Percentiles rank a stretch among this genome's conserved stretches.
Conservation (phyloP, 2,797 vertebrate species). For the Phataginus tetradactyla region DNA sequence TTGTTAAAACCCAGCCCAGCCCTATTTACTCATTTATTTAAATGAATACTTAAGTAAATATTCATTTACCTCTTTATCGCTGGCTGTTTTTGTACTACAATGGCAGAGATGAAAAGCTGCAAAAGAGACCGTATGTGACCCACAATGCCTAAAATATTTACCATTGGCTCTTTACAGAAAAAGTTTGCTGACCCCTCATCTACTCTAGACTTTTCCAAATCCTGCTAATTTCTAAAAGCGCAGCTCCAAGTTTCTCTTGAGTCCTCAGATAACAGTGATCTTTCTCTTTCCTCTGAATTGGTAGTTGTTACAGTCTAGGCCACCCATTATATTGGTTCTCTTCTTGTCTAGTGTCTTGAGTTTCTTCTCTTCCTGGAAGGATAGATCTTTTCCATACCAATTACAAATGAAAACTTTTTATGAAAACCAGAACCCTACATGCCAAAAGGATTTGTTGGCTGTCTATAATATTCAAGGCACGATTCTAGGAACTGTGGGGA, state of each 20-base stretch:
- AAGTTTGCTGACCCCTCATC: background rate
- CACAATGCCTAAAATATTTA: background rate
- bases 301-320: background rate
- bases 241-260: background rate
- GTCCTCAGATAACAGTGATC: background rate
- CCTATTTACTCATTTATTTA: no score
- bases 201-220: background rate
- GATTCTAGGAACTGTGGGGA: background rate
- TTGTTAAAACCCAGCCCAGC: background rate
- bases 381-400: background rate
- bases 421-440: background rate
- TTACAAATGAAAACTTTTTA: background rate
- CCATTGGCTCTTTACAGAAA: background rate
- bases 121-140: background rate
- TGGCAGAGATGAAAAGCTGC: background rate
- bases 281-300: background rate
- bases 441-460: background rate
- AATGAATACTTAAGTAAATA: background rate
- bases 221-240: background rate
- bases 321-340: background rate
- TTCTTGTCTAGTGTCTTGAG: background rate
- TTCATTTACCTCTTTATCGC: background rate
- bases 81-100: background rate
- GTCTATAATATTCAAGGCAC: background rate
- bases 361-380: background rate